phyloP scores from a whole-genome alignment of 2,888 invertebrate species.

The Camponotus fellah region DNA sequence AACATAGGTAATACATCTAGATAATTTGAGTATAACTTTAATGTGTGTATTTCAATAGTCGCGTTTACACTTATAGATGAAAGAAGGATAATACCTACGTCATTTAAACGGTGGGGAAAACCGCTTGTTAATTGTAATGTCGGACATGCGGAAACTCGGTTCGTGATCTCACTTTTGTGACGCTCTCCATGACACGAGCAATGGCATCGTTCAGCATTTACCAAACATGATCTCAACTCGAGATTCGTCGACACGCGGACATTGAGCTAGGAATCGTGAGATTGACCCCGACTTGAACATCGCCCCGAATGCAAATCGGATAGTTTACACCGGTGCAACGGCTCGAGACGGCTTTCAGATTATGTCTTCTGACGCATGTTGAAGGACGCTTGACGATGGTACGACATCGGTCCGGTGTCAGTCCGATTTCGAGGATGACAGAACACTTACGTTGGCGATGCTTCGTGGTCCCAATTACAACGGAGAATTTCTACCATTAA shows the following conservation, averaged over 20 bases:
- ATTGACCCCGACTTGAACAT: constrained; percentile 75
- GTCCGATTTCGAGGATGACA: constrained; percentile 46
- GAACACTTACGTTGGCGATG: constrained; percentile 63
- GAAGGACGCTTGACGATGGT: constrained; percentile 66
- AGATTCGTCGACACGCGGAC: constrained; percentile 59
- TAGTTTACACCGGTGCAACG: constrained; percentile 62
- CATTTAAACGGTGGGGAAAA: constrained; percentile 20
- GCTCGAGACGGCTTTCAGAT: constrained; percentile 61
- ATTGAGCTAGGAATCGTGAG: constrained; percentile 40
- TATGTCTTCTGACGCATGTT: constrained; percentile 61
- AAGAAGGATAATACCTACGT: background rate
- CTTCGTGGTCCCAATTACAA: constrained; percentile 34
- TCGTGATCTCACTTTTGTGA: constrained; percentile 38
- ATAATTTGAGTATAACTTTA: constrained; percentile 1
- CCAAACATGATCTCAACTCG: constrained; percentile 60
- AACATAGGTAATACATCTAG: background rate
- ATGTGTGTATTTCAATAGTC: background rate
- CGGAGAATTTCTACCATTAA: constrained; percentile 33
- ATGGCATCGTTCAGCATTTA: constrained; percentile 51
- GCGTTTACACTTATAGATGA: background rate
- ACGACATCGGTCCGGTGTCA: constrained; percentile 59
- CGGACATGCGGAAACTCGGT: constrained; percentile 22
- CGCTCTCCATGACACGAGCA: background rate
- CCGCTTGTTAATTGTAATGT: constrained; percentile 47
- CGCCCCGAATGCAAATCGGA: constrained; percentile 75